These are phyloP conservation scores for Ceratina calcarata DNA, from an alignment of 1,140 invertebrate species.

Conservation along the genomic window DNA sequence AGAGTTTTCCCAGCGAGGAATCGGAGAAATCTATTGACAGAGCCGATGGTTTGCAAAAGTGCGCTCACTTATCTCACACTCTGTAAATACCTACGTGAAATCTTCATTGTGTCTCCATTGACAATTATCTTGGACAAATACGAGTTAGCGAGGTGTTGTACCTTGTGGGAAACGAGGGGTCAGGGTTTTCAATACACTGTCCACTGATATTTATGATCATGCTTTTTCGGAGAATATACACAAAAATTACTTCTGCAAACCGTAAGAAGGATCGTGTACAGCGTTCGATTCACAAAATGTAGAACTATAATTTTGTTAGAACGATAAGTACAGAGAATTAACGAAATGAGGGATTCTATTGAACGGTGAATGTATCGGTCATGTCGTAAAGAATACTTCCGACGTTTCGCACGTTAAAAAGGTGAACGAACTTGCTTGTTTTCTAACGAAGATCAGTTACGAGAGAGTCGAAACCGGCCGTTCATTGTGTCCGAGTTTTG, in stretches of 20 bases:
- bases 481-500: slow-evolving; percentile 49
- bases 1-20: neutral
- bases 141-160: neutral
- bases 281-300: too few relatives aligned
- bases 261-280: too few relatives aligned
- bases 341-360: too few relatives aligned
- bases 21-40: neutral
- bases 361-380: too few relatives aligned
- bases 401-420: neutral
- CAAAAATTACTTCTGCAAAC: too few relatives aligned
- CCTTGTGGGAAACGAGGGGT: neutral
- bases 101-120: neutral
- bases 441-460: neutral
- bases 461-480: neutral
- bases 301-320: too few relatives aligned
- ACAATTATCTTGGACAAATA: neutral
- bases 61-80: neutral
- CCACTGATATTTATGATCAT: too few relatives aligned
- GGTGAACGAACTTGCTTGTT: neutral
- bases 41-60: neutral
- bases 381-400: neutral
- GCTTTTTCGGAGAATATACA: too few relatives aligned
- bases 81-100: neutral
- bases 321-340: too few relatives aligned
- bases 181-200: neutral